Percentiles rank a stretch among this genome's conserved stretches.
phyloP scores from a whole-genome alignment of 1,140 invertebrate genomes.

The Diploscapter pachys region DNA sequence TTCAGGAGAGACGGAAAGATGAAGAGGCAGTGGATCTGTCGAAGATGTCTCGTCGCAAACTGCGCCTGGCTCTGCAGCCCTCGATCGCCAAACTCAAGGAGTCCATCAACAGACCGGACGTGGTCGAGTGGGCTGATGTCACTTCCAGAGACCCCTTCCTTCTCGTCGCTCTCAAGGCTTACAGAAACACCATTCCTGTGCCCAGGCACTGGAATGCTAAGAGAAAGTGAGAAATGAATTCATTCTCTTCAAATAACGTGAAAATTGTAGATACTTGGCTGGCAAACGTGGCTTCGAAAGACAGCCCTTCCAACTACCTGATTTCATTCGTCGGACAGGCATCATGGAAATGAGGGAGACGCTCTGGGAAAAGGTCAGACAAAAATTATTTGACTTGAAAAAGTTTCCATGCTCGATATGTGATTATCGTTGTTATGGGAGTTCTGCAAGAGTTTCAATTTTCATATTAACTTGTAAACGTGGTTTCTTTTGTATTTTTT shows the following conservation, averaged over 20 bases:
- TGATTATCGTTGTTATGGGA: too few relatives aligned
- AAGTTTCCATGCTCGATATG: not conserved
- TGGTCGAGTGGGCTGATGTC: slow-evolving; percentile 99
- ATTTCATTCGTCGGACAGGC: slow-evolving; percentile 97
- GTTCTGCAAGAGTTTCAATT: too few relatives aligned
- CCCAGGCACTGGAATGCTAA: slow-evolving; percentile 99
- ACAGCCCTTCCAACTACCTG: slow-evolving; percentile 93
- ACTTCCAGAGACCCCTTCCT: slow-evolving; percentile 93
- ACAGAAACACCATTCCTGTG: slow-evolving; percentile 86
- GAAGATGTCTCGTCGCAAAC: slow-evolving; percentile 50
- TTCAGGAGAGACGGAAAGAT: slow-evolving; percentile 32
- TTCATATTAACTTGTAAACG: too few relatives aligned
- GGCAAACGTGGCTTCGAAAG: slow-evolving; percentile 99
- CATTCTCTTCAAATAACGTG: not conserved
- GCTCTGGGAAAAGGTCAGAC: slow-evolving; percentile 60
- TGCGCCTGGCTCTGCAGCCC: slow-evolving; percentile 52
- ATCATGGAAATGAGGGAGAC: slow-evolving; percentile 64
- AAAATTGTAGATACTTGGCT: slow-evolving; percentile 68
- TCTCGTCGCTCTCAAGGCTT: slow-evolving; percentile 83
- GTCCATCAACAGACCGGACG: slow-evolving; percentile 75
- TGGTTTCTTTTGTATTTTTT: too few relatives aligned
- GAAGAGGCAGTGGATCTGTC: slow-evolving; percentile 48
- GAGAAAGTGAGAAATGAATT: slow-evolving; percentile 67
- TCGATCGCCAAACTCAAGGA: slow-evolving; percentile 56
- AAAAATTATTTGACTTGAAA: not conserved